Evolutionary conservation across 2,113 vertebrate genomes (phyloP).

Genomic region (Nothoprocta pentlandii): DNA sequence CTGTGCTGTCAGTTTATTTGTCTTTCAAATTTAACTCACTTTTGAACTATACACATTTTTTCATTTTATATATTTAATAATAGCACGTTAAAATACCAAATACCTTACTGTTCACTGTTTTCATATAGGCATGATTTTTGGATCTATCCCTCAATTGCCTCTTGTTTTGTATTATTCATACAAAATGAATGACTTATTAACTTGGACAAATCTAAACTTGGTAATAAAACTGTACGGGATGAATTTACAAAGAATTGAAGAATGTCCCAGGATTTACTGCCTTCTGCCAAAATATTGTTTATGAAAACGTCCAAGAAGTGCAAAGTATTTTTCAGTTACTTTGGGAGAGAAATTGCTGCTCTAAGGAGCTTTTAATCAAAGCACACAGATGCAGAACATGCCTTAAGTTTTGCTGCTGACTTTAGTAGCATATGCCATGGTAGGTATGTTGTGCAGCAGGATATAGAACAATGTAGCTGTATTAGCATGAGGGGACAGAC

Average conservation of each 20-base stretch:
- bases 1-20: conserved; percentile 3
- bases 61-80: conserved; percentile 7
- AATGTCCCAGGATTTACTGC: not conserved
- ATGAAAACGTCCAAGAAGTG: not conserved
- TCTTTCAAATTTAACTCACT: not conserved
- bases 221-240: not conserved
- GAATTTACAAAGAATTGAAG: not conserved
- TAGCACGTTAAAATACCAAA: conserved; percentile 43
- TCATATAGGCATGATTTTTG: not conserved
- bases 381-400: conserved; percentile 28
- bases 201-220: not conserved
- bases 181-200: not conserved
- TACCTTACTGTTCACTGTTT: not conserved
- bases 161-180: not conserved
- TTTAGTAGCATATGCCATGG: not conserved
- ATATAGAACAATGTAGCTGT: accelerated
- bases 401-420: conserved; percentile 25
- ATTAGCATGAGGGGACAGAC: accelerated
- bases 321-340: not conserved
- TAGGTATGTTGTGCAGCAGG: not conserved
- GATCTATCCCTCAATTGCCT: not conserved
- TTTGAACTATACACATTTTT: conserved; percentile 13
- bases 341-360: not conserved
- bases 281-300: not conserved
- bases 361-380: conserved; percentile 17